Evolutionary conservation across 2,888 invertebrate species (phyloP), one percentile per base, ranked within the genome.

Genomic region (Prionchulus punctatus): DNA sequence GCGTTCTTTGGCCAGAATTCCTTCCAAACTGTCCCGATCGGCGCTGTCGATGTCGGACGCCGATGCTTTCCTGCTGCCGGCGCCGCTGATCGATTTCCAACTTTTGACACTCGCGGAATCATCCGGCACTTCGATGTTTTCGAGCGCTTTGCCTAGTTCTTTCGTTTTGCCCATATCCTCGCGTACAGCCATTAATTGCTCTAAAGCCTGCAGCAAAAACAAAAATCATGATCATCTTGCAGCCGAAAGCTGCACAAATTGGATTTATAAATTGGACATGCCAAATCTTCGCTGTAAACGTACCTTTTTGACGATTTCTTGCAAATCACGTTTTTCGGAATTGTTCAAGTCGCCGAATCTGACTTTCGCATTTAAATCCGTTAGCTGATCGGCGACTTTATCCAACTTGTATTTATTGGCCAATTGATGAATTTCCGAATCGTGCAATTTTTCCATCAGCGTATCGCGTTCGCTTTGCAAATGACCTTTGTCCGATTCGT

Each of bases 321-420:
- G 12, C 36, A 45, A 23, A n/a, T n/a, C 45, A n/a, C 18, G 12
- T 7, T 7, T 45, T n/a, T 45, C 45, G 45, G 23, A 7, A 12
- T 36, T 12, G 7, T 18, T 36, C 18, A 18, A 36, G 36, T 12
- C 36, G 7, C 36, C 36, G 18, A 36, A 36, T 36, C 18, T 7
- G 36, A 18, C 36, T 36, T 36, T 45, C 15, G 47, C 12, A 12
- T 12, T 7, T 7, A 45, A 23, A 45, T 45, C 18, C 7, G 23
- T 7, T 12, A 66, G 63, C 59, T 66, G 66, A 45, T 70, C 69
- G 30, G 67, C 64, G n/a, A 70, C 63, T 43, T 66, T 64, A 43
- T 66, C 63, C 51, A 69, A 48, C 43, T 68, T 64, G 58, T 69
- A 69, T 55, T 69, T 69, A 48, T 69, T 60, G 30, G 69, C 67